Conservation (phyloP, 2,888 invertebrate genomes). For the Chorisops tibialis region DNA sequence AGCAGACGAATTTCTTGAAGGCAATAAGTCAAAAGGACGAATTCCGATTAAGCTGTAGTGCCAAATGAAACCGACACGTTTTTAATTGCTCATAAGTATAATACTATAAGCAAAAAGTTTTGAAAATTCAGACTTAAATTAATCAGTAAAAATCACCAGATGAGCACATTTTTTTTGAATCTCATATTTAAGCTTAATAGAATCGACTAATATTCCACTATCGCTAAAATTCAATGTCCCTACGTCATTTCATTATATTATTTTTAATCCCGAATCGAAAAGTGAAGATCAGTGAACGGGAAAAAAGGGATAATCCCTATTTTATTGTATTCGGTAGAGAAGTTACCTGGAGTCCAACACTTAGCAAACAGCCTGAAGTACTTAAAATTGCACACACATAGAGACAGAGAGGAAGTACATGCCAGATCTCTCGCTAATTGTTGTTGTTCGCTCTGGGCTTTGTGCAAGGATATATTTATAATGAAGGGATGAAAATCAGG, state of each 20-base stretch:
- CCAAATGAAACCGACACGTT: too few relatives aligned
- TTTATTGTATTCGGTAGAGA: conserved; percentile 3
- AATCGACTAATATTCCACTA: neutral
- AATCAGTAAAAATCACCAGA: too few relatives aligned
- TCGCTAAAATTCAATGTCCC: neutral
- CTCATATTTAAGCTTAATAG: too few relatives aligned
- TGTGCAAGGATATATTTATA: neutral
- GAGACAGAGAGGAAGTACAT: conserved; percentile 4
- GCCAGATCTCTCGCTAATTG: conserved; percentile 15
- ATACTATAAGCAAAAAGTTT: too few relatives aligned
- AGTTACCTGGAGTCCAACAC: conserved; percentile 26
- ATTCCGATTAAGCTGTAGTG: too few relatives aligned
- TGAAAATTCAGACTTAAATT: too few relatives aligned
- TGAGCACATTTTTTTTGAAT: too few relatives aligned
- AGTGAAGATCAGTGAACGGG: conserved; percentile 17
- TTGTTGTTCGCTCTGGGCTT: neutral
- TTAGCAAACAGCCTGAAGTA: conserved; percentile 14
- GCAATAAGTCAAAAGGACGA: too few relatives aligned
- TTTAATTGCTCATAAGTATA: too few relatives aligned
- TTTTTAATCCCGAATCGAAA: neutral
- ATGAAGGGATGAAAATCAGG: conserved; percentile 11
- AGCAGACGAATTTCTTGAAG: too few relatives aligned
- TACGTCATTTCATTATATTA: neutral
- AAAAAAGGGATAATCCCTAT: conserved; percentile 23
- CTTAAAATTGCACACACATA: conserved; percentile 20